phyloP scores from a whole-genome alignment of 2,113 vertebrate species.

The Sigmodon hispidus region DNA sequence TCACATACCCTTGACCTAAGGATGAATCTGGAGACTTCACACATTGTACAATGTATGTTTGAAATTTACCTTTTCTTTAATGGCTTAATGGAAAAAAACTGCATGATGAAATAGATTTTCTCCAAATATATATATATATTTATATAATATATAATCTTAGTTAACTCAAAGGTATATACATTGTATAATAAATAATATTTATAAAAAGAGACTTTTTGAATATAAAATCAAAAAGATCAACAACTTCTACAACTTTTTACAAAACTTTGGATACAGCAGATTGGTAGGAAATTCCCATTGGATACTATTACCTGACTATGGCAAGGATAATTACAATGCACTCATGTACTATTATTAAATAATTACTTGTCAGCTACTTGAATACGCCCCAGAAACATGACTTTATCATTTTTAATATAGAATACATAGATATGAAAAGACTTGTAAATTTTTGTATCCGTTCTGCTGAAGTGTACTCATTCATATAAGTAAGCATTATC shows the following conservation, averaged over 20 bases:
- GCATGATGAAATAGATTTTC: conserved; percentile 88
- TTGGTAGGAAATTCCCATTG: conserved; percentile 85
- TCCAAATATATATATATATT: conserved; percentile 93
- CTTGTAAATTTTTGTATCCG: conserved; percentile 56
- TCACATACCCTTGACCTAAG: conserved; percentile 9
- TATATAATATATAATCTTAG: conserved; percentile 99
- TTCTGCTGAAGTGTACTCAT: conserved; percentile 71
- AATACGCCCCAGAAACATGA: conserved; percentile 79
- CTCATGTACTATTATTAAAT: conserved; percentile 87
- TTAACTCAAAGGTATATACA: conserved; percentile 99
- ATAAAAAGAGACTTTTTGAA: conserved; percentile 99
- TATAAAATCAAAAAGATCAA: conserved; percentile 99
- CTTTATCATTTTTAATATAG: conserved; percentile 84
- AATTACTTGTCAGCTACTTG: conserved; percentile 82
- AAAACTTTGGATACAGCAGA: conserved; percentile 99
- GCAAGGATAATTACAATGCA: conserved; percentile 85
- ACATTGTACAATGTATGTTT: conserved; percentile 72
- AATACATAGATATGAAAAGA: conserved; percentile 79
- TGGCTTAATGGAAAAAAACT: conserved; percentile 84
- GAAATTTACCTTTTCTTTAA: conserved; percentile 83
- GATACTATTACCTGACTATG: conserved; percentile 86
- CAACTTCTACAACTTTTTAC: conserved; percentile 97
- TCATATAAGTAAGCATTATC: conserved; percentile 71
- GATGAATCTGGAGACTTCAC: conserved; percentile 74
- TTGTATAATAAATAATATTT: conserved; percentile 99